phyloP scores from a whole-genome alignment of 2,113 vertebrate species.

The Pelusios castaneus region DNA sequence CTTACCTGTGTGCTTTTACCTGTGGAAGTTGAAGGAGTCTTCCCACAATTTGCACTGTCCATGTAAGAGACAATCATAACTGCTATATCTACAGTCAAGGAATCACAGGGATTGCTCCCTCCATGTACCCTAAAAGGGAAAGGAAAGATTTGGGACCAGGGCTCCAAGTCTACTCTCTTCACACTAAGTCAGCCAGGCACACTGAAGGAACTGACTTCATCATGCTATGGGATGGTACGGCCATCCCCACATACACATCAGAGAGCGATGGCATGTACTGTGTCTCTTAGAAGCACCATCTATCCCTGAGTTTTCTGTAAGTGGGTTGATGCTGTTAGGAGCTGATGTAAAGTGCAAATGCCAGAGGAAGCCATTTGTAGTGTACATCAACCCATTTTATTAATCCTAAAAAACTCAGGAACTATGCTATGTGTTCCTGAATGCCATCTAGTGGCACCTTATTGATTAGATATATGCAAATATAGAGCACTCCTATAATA shows the following conservation, averaged over 20 bases:
- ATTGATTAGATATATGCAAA: background rate
- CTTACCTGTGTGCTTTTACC: rapidly evolving
- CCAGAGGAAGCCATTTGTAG: background rate
- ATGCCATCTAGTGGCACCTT: slow-evolving; percentile 57
- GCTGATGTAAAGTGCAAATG: rapidly evolving
- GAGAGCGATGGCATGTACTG: rapidly evolving
- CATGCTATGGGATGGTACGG: too few relatives aligned
- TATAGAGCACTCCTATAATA: background rate
- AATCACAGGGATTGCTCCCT: too few relatives aligned
- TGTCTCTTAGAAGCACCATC: rapidly evolving
- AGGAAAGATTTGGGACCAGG: background rate
- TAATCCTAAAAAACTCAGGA: background rate
- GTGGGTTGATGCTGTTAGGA: rapidly evolving
- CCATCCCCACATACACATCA: rapidly evolving
- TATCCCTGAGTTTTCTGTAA: rapidly evolving
- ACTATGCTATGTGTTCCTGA: background rate
- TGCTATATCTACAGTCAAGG: too few relatives aligned
- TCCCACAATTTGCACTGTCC: background rate
- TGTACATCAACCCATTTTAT: too few relatives aligned
- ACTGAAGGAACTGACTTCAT: rapidly evolving
- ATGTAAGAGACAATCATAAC: rapidly evolving
- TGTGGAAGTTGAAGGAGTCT: background rate
- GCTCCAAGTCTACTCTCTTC: too few relatives aligned
- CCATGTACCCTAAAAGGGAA: too few relatives aligned
- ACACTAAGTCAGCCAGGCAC: rapidly evolving